Percentiles rank a stretch among this genome's conserved stretches.
Conservation (phyloP, 2,888 invertebrate species). For the Leucoma salicis region DNA sequence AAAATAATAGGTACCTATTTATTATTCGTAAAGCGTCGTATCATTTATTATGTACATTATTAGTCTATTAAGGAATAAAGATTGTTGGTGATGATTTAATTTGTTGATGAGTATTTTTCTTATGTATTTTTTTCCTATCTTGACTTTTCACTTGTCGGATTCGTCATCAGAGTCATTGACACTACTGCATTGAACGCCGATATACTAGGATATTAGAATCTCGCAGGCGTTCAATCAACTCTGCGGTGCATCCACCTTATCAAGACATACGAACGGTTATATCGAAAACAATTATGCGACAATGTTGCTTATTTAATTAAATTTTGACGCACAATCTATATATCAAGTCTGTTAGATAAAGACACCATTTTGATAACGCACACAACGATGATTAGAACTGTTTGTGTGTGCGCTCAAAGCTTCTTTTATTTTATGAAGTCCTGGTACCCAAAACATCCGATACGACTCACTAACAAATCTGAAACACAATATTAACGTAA, state of each 20-base stretch:
- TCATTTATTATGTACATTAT: slow-evolving; percentile 10
- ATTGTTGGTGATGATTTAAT: slow-evolving; percentile 20
- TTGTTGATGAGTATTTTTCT: slow-evolving; percentile 26
- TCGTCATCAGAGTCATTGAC: slow-evolving; percentile 79
- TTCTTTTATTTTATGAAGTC: slow-evolving; percentile 46
- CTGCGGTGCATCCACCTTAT: slow-evolving; percentile 70
- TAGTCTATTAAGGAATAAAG: slow-evolving; percentile 18
- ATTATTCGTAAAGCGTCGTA: slow-evolving; percentile 20
- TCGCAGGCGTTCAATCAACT: slow-evolving; percentile 68
- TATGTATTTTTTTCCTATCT: slow-evolving; percentile 31
- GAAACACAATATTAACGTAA: slow-evolving; percentile 57
- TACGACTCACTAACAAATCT: slow-evolving; percentile 71
- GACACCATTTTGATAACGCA: slow-evolving; percentile 47
- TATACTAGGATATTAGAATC: slow-evolving; percentile 72
- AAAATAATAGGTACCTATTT: slow-evolving; percentile 8
- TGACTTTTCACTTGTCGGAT: slow-evolving; percentile 36
- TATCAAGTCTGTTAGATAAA: slow-evolving; percentile 33
- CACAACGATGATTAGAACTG: slow-evolving; percentile 37
- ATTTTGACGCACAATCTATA: background rate
- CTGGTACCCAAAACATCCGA: slow-evolving; percentile 68
- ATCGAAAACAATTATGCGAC: slow-evolving; percentile 29
- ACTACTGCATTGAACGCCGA: slow-evolving; percentile 63
- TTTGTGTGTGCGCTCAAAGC: slow-evolving; percentile 41
- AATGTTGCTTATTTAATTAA: slow-evolving; percentile 9
- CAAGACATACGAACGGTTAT: slow-evolving; percentile 35